Percentiles rank a stretch among this genome's conserved stretches.
phyloP scores from a whole-genome alignment of 2,113 vertebrate genomes.

The Rhynchomys soricoides region DNA sequence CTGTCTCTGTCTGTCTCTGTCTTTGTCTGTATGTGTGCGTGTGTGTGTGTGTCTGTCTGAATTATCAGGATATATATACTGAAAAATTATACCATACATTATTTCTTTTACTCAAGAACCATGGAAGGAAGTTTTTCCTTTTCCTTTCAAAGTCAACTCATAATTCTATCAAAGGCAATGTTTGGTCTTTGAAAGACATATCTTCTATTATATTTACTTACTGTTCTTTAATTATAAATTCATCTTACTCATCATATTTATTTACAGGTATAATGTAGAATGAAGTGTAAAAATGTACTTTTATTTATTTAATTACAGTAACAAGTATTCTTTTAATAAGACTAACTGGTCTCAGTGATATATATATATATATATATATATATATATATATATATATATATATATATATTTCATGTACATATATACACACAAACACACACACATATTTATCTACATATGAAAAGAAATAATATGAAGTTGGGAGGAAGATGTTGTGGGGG shows the following conservation, averaged over 20 bases:
- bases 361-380: too few relatives aligned
- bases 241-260: neutral
- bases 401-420: too few relatives aligned
- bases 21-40: neutral
- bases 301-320: constrained; percentile 30
- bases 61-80: neutral
- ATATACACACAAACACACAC: too few relatives aligned
- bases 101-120: neutral
- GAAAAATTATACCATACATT: neutral
- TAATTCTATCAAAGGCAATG: neutral
- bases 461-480: neutral
- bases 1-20: neutral
- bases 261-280: neutral
- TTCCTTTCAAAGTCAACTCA: neutral
- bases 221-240: constrained; percentile 28
- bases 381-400: too few relatives aligned
- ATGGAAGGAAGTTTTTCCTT: neutral
- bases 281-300: neutral
- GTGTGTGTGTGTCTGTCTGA: neutral
- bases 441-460: too few relatives aligned
- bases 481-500: neutral
- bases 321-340: neutral
- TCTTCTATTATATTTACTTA: neutral
- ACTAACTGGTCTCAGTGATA: neutral
- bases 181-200: neutral